Percentiles rank a stretch among this genome's conserved stretches.
Evolutionary conservation across 1,140 invertebrate species (phyloP).

Genomic region (Eurosta solidaginis): DNA sequence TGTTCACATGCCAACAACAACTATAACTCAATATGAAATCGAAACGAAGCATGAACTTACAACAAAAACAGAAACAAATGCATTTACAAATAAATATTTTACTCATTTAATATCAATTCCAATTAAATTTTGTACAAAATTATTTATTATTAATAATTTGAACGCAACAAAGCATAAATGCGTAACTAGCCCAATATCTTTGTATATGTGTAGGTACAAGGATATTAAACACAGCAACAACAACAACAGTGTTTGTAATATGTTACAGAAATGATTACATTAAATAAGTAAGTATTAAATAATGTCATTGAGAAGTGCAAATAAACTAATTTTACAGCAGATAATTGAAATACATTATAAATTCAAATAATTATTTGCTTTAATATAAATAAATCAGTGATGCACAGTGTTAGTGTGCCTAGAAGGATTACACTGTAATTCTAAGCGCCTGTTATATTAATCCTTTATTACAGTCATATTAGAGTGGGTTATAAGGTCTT

Average conservation of each 20-base stretch:
- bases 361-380: not conserved
- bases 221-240: not conserved
- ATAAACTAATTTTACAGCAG: not conserved
- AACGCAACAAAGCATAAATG: constrained; percentile 13
- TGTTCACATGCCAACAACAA: not conserved
- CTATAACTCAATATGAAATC: not conserved
- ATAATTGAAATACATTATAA: constrained; percentile 11
- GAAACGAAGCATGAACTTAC: not conserved
- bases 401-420: too few relatives aligned
- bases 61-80: not conserved
- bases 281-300: constrained; percentile 28
- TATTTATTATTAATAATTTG: constrained; percentile 25
- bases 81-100: not conserved
- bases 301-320: constrained; percentile 18
- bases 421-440: too few relatives aligned
- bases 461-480: too few relatives aligned
- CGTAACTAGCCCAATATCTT: too few relatives aligned
- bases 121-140: constrained; percentile 20
- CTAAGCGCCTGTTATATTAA: too few relatives aligned
- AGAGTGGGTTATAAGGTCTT: too few relatives aligned
- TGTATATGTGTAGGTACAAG: too few relatives aligned
- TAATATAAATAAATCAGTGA: too few relatives aligned
- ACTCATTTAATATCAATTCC: constrained; percentile 9
- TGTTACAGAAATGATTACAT: not conserved
- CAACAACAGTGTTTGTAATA: not conserved